Conservation (phyloP, 1,140 invertebrate species). For the Catajapyx aquilonaris region DNA sequence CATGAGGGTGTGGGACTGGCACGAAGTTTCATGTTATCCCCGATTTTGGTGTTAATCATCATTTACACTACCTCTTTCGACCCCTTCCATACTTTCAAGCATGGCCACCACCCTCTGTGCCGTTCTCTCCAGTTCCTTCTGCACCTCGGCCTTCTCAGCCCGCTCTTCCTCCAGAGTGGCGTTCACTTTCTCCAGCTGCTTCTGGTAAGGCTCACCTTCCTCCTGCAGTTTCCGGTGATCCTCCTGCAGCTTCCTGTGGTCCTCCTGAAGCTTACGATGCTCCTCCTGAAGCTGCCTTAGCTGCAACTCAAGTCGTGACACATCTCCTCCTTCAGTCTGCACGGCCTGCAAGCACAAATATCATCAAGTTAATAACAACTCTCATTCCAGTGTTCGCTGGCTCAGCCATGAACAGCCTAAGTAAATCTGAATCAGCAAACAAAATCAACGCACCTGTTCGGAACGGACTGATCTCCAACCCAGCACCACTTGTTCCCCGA, state of each 20-base stretch:
- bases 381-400: too few species aligned
- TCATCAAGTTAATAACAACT: too few species aligned
- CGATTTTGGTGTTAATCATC: neutral
- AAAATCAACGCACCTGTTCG: too few species aligned
- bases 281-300: slow-evolving; percentile 12
- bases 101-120: slow-evolving; percentile 45
- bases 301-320: too few species aligned
- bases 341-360: too few species aligned
- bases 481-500: too few species aligned
- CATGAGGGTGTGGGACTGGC: neutral
- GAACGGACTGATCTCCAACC: too few species aligned
- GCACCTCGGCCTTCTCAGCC: slow-evolving; percentile 41
- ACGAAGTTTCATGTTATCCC: neutral
- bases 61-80: slow-evolving; percentile 11
- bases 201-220: slow-evolving; percentile 7
- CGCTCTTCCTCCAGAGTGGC: slow-evolving; percentile 33
- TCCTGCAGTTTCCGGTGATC: slow-evolving; percentile 10
- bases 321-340: too few species aligned
- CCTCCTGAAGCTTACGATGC: slow-evolving; percentile 8
- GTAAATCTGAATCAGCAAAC: too few species aligned
- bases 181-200: slow-evolving; percentile 16
- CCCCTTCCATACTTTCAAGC: slow-evolving; percentile 21
- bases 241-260: slow-evolving; percentile 11
- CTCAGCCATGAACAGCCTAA: too few species aligned
- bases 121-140: slow-evolving; percentile 46